Conservation (phyloP, 2,888 invertebrate species). For the Erpobdella octoculata region DNA sequence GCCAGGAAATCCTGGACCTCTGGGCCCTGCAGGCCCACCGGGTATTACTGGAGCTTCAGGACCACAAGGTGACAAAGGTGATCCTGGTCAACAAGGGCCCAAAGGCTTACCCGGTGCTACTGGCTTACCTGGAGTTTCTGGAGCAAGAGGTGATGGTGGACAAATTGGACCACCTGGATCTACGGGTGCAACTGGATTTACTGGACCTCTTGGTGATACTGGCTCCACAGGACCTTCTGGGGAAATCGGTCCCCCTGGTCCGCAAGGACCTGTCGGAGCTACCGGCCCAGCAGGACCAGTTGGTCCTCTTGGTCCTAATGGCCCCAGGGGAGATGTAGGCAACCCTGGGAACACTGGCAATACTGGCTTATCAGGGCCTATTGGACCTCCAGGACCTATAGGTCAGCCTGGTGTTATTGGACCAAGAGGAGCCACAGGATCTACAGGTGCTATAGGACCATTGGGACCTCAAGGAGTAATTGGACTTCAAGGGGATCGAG, state of each 20-base stretch:
- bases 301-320: constrained; percentile 31
- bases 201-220: constrained; percentile 27
- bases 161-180: constrained; percentile 25
- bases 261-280: constrained; percentile 27
- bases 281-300: constrained; percentile 29
- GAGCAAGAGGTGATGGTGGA: constrained; percentile 49
- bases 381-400: constrained; percentile 21
- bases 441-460: constrained; percentile 25
- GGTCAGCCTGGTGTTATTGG: constrained; percentile 24
- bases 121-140: constrained; percentile 28
- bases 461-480: constrained; percentile 6
- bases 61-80: constrained; percentile 32
- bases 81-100: constrained; percentile 30
- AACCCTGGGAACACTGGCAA: constrained; percentile 24
- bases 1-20: constrained; percentile 20
- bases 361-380: constrained; percentile 23
- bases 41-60: constrained; percentile 32
- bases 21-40: constrained; percentile 29
- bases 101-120: constrained; percentile 29
- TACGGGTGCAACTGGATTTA: constrained; percentile 22
- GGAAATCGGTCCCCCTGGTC: constrained; percentile 29
- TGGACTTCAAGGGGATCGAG: constrained; percentile 18
- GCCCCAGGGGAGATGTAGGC: constrained; percentile 30
- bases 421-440: constrained; percentile 23
- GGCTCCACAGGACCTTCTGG: constrained; percentile 32